Base-by-base conservation (phyloP, 2,888 invertebrate species). In the Dasysyrphus tricinctus region DNA sequence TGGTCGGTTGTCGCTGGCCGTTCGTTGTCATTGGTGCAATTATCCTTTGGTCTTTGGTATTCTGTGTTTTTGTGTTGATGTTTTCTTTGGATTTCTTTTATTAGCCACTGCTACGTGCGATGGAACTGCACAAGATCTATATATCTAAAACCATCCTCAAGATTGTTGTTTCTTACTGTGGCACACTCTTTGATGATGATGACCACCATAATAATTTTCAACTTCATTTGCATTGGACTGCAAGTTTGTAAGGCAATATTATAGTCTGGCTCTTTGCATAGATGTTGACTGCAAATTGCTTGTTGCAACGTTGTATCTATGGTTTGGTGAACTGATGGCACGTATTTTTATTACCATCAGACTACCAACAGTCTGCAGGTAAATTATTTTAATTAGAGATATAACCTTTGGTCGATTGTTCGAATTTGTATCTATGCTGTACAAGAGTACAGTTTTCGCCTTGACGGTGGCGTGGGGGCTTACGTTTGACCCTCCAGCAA, bases 211-310 rank as follows among this genome's bases (percentile, higher is more conserved):
- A 76, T 76, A 80, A 57, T 76, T 76, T 61, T 78, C 54, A 73
- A 73, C 82, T 73, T 80, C 42, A 80, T 80, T 80, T 85, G 80
- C 84, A 85, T 80, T 42, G 42, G 44, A 51, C 34, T 76, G 61
- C 59, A 72, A 47, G 54, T 32, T n/a, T 32, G 63, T 24, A 39
- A 44, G n/a, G 34, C 9, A 39, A 32, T 24, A 32, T 14, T 24
- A 19, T n/a, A n/a, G 37, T 37, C 37, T 37, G 5, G 12, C 39
- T 5, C 37, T 29, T 37, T 24, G 11, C 54, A 39, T 11, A 39
- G 24, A 24, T 3, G 3, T 24, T 3, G 42, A 5, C 0, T 42
- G 24, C 32, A 29, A 19, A 24, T 47, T 72, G 72, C 16, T 37
- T 39, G 39, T n/a, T 61, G 59, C 79, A 67, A 67, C 76, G 76